These are phyloP conservation scores for Melanotaenia pygmaea DNA, from an alignment of 2,797 vertebrate genomes.

Conservation along the genomic window DNA sequence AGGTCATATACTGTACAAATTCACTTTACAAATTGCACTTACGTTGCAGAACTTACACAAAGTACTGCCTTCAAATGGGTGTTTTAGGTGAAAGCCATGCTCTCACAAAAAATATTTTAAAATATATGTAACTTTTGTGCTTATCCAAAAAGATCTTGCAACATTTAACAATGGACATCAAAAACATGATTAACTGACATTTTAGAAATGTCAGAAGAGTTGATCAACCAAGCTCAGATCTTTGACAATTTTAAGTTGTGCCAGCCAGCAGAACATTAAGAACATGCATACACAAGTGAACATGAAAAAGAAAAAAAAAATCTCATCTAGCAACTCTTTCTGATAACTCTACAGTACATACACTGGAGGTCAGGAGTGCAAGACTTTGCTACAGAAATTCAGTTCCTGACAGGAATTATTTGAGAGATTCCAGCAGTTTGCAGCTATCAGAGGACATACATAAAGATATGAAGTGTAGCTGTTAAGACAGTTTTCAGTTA, in stretches of 20 bases:
- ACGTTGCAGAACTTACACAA: too few relatives aligned
- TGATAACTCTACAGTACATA: slow-evolving; percentile 14
- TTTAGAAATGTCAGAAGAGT: slow-evolving; percentile 66
- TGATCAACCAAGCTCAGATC: slow-evolving; percentile 23
- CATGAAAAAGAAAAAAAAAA: slow-evolving; percentile 32
- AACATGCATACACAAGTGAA: slow-evolving; percentile 21
- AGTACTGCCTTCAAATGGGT: slow-evolving; percentile 5
- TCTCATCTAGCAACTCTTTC: slow-evolving; percentile 35
- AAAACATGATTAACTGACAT: slow-evolving; percentile 53
- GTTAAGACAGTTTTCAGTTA: slow-evolving; percentile 44
- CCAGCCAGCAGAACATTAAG: slow-evolving; percentile 17
- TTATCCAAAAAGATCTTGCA: slow-evolving; percentile 61
- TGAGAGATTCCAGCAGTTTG: slow-evolving; percentile 57
- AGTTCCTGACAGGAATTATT: slow-evolving; percentile 38
- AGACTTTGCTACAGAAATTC: slow-evolving; percentile 23
- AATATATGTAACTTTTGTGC: slow-evolving; percentile 39
- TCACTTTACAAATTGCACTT: too few relatives aligned
- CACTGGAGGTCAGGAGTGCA: slow-evolving; percentile 21
- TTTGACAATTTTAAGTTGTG: slow-evolving; percentile 16
- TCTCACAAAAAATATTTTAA: slow-evolving; percentile 36
- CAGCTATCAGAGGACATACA: slow-evolving; percentile 35
- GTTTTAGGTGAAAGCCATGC: slow-evolving; percentile 5
- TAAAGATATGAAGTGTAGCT: slow-evolving; percentile 31
- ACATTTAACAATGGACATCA: slow-evolving; percentile 65
- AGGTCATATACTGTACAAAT: too few relatives aligned